Evolutionary conservation across 2,113 vertebrate species (phyloP).

Genomic region (Felis chaus): DNA sequence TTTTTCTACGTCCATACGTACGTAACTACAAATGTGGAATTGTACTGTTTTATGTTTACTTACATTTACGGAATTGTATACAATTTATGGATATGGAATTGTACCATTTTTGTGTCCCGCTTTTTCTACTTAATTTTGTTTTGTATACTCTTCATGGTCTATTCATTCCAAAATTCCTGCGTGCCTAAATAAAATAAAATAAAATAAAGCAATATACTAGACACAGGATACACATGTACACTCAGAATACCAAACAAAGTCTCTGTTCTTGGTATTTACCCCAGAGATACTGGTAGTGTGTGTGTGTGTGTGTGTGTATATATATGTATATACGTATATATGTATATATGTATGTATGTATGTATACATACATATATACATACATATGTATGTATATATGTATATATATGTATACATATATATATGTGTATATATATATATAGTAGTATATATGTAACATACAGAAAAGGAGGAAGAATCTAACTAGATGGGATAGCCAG

Average conservation of each 20-base stretch:
- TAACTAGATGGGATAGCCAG: not conserved
- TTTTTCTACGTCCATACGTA: not conserved
- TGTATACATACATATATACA: too few relatives aligned
- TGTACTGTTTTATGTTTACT: not conserved
- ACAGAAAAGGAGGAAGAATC: not conserved
- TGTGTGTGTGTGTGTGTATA: too few relatives aligned
- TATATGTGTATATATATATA: not conserved
- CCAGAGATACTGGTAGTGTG: not conserved
- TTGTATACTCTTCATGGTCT: not conserved
- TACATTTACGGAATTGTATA: not conserved
- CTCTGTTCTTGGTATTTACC: not conserved
- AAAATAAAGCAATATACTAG: not conserved
- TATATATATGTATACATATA: not conserved
- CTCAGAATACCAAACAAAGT: not conserved
- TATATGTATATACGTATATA: too few relatives aligned
- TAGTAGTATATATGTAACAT: not conserved
- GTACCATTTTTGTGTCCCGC: not conserved
- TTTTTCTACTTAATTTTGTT: not conserved
- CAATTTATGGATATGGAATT: constrained; percentile 4
- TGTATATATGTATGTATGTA: not conserved
- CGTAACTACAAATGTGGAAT: not conserved
- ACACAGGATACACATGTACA: not conserved
- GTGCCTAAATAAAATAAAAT: not conserved
- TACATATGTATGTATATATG: not conserved
- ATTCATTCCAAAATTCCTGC: not conserved